These are phyloP conservation scores for Orgyia antiqua DNA, from an alignment of 2,888 invertebrate species.

Conservation along the genomic window DNA sequence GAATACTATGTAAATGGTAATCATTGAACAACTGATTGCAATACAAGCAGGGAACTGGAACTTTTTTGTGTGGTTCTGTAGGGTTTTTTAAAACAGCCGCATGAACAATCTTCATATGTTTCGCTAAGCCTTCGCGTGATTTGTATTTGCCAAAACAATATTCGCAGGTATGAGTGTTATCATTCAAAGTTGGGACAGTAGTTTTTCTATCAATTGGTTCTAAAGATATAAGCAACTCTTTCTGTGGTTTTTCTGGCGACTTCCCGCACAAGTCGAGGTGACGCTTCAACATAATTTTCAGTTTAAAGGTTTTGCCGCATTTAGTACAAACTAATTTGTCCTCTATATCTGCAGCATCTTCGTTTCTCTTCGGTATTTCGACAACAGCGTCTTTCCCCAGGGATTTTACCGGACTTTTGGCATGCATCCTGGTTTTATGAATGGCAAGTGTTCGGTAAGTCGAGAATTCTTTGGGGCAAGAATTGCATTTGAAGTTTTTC, in stretches of 20 bases:
- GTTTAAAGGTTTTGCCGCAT: slow-evolving; percentile 62
- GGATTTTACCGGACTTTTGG: slow-evolving; percentile 14
- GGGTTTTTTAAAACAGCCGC: slow-evolving; percentile 48
- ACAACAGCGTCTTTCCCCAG: slow-evolving; percentile 17
- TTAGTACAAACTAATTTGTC: slow-evolving; percentile 54
- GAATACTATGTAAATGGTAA: slow-evolving; percentile 48
- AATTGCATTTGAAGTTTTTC: slow-evolving; percentile 41
- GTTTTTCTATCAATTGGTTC: slow-evolving; percentile 50
- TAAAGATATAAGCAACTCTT: slow-evolving; percentile 52
- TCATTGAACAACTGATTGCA: slow-evolving; percentile 49
- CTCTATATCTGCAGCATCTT: slow-evolving; percentile 42
- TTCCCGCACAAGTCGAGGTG: slow-evolving; percentile 51
- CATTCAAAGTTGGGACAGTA: slow-evolving; percentile 2
- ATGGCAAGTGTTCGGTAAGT: slow-evolving; percentile 31
- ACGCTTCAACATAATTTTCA: slow-evolving; percentile 70
- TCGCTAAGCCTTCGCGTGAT: slow-evolving; percentile 50
- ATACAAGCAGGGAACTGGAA: slow-evolving; percentile 53
- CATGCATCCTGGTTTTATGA: slow-evolving; percentile 44
- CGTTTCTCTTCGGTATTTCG: slow-evolving; percentile 31
- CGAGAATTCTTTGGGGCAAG: slow-evolving; percentile 47
- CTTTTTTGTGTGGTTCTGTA: slow-evolving; percentile 17
- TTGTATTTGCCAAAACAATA: slow-evolving; percentile 59
- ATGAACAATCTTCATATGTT: slow-evolving; percentile 60
- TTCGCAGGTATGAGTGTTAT: slow-evolving; percentile 34
- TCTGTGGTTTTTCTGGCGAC: slow-evolving; percentile 35